These are phyloP conservation scores for Pachyseris speciosa DNA, from an alignment of 64 coral and sea anemone genomes.

Conservation along the genomic window DNA sequence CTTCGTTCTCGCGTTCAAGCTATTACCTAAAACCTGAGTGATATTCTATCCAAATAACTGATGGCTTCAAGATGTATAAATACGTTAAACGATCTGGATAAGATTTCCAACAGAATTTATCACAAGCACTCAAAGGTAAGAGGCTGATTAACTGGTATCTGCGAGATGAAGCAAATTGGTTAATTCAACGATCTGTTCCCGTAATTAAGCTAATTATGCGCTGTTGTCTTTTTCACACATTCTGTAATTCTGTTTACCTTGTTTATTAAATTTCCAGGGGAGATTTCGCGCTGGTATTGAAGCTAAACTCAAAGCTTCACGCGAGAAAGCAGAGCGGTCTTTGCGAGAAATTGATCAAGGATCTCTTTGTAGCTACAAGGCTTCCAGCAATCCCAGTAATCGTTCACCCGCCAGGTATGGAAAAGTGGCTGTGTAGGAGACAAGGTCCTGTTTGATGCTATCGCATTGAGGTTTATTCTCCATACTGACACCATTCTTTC, in stretches of 20 bases:
- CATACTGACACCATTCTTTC: too few relatives aligned
- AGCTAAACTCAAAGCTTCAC: slow-evolving; percentile 65
- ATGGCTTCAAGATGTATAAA: slow-evolving; percentile 90
- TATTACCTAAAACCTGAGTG: background rate
- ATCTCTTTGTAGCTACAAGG: background rate
- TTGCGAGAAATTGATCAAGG: slow-evolving; percentile 26
- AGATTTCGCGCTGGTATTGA: slow-evolving; percentile 58
- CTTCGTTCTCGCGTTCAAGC: background rate
- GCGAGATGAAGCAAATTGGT: background rate
- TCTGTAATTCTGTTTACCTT: background rate
- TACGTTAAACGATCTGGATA: slow-evolving; percentile 87
- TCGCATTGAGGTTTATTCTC: too few relatives aligned
- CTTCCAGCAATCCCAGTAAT: background rate
- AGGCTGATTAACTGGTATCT: background rate
- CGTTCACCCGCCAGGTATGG: background rate
- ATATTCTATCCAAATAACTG: background rate
- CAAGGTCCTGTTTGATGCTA: too few relatives aligned
- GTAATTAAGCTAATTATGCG: background rate
- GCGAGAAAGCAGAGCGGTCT: slow-evolving; percentile 54
- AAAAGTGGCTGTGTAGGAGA: background rate
- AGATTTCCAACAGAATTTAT: slow-evolving; percentile 81
- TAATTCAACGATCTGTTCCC: background rate
- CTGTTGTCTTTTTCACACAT: background rate
- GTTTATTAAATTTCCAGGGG: slow-evolving; percentile 5
- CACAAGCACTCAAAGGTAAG: slow-evolving; percentile 87